Percentiles rank a stretch among this genome's conserved stretches.
phyloP scores from a whole-genome alignment of 2,888 invertebrate species.

The Tortrix viridana region DNA sequence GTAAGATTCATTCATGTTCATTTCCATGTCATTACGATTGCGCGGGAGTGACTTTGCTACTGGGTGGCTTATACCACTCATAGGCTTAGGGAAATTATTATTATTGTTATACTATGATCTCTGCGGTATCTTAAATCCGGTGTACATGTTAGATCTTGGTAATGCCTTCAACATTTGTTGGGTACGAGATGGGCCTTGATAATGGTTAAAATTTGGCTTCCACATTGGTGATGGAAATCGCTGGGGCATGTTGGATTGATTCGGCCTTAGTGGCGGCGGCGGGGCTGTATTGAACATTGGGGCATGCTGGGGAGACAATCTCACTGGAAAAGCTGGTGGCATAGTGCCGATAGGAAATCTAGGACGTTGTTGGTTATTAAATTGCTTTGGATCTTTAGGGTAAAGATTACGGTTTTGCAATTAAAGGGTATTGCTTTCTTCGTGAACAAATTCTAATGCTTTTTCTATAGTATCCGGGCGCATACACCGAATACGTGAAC shows the following conservation, averaged over 20 bases:
- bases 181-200: constrained; percentile 4
- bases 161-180: constrained; percentile 3
- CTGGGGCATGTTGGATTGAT: not conserved
- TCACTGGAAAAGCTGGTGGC: not conserved
- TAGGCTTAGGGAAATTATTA: not conserved
- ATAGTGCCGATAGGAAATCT: not conserved
- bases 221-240: not conserved
- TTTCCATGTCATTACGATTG: not conserved
- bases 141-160: not conserved
- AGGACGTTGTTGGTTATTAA: not conserved
- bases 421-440: not conserved
- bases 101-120: not conserved
- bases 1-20: not conserved
- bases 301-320: not conserved
- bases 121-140: not conserved
- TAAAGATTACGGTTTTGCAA: not conserved
- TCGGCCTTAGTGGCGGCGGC: not conserved
- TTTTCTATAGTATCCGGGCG: constrained; percentile 31
- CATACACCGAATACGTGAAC: constrained; percentile 40
- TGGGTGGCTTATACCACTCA: constrained; percentile 3
- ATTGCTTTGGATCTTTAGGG: not conserved
- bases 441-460: too few species aligned
- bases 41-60: not conserved
- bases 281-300: not conserved
- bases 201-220: not conserved